Conservation (phyloP, 2,113 vertebrate species). For the Semicossyphus pulcher region DNA sequence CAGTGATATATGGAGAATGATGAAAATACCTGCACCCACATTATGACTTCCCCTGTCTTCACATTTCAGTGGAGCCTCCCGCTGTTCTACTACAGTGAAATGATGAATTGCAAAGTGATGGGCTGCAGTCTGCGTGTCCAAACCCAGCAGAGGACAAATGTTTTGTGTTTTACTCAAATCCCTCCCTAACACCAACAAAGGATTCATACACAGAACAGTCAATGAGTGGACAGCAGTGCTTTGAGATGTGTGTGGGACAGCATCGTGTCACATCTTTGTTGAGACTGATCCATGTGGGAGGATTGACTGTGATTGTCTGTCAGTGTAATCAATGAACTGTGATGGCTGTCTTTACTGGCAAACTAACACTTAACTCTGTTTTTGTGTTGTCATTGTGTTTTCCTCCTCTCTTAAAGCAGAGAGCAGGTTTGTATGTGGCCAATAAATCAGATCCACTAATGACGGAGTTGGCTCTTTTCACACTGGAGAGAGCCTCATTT, state of each 20-base stretch:
- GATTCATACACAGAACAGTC: constrained; percentile 1
- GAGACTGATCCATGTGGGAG: constrained; percentile 7
- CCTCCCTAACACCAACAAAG: neutral
- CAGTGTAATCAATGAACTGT: constrained; percentile 26
- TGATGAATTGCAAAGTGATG: constrained; percentile 2
- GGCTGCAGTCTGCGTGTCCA: constrained; percentile 20
- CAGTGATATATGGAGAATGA: neutral
- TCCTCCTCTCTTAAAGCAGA: constrained; percentile 6
- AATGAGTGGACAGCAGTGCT: neutral
- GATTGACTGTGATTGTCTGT: constrained; percentile 26
- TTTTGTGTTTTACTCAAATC: constrained; percentile 4
- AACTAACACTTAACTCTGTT: constrained; percentile 2
- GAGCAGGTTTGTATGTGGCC: constrained; percentile 40
- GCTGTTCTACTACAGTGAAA: neutral
- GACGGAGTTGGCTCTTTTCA: too few species aligned
- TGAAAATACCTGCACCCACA: neutral
- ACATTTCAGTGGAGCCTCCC: constrained; percentile 4
- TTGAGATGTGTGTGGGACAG: neutral
- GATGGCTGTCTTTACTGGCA: constrained; percentile 3
- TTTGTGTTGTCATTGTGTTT: constrained; percentile 1
- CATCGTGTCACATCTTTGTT: neutral
- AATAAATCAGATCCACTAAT: constrained; percentile 4
- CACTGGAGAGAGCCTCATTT: too few species aligned
- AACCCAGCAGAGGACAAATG: constrained; percentile 24
- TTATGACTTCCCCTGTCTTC: constrained; percentile 1